Evolutionary conservation across 2,888 invertebrate species (phyloP).

Genomic region (Prostheceraeus crozeri): DNA sequence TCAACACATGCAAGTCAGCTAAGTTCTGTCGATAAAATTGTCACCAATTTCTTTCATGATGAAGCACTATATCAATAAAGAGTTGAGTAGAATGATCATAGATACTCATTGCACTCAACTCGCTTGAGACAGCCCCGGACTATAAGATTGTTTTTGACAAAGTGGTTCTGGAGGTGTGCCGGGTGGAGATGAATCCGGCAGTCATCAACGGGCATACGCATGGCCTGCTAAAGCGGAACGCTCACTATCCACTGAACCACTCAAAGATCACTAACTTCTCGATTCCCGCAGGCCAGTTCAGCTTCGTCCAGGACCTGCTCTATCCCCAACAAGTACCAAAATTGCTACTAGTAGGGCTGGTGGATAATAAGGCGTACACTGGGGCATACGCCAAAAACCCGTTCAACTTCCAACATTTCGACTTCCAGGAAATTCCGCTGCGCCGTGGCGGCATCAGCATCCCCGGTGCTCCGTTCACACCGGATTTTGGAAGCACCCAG

Average conservation of each 20-base stretch:
- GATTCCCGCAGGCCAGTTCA: conserved; percentile 1
- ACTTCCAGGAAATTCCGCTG: too few relatives aligned
- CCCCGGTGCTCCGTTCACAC: too few relatives aligned
- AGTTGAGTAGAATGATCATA: too few relatives aligned
- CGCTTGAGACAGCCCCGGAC: too few relatives aligned
- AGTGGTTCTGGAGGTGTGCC: conserved; percentile 20
- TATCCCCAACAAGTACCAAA: conserved; percentile 8
- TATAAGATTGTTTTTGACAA: too few relatives aligned
- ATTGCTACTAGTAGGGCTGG: conserved; percentile 17
- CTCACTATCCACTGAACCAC: conserved; percentile 6
- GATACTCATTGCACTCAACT: too few relatives aligned
- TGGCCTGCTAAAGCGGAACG: conserved; percentile 15
- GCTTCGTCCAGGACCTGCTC: background rate
- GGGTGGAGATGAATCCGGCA: background rate
- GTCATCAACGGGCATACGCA: conserved; percentile 1
- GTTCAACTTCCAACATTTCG: conserved; percentile 14
- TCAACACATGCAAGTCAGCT: too few relatives aligned
- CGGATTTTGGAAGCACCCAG: too few relatives aligned
- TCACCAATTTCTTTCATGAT: too few relatives aligned
- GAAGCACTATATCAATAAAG: too few relatives aligned
- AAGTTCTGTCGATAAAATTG: too few relatives aligned
- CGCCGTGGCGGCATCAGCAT: too few relatives aligned
- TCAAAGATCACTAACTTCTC: conserved; percentile 4
- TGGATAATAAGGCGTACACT: conserved; percentile 21
- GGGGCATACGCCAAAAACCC: background rate